Percentiles rank a stretch among this genome's conserved stretches.
Evolutionary conservation across 2,888 invertebrate species (phyloP).

Genomic region (Ferdinandea cuprea): DNA sequence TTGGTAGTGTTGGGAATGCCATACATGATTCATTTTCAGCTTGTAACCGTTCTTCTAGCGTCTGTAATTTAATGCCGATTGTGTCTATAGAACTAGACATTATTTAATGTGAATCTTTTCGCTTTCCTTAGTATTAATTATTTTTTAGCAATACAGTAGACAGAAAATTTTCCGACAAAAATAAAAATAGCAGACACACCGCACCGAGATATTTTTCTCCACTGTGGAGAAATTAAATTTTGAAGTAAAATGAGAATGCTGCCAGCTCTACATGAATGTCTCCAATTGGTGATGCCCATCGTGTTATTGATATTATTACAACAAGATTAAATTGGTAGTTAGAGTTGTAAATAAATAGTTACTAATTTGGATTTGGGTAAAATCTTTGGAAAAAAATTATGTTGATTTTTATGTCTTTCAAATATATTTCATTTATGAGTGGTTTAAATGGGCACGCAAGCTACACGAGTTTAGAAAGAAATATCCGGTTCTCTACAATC

Average conservation of each 20-base stretch:
- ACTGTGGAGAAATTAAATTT: slow-evolving; percentile 56
- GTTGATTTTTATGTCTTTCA: too few relatives aligned
- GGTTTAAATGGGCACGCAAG: too few relatives aligned
- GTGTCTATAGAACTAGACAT: slow-evolving; percentile 90
- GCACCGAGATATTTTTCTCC: slow-evolving; percentile 62
- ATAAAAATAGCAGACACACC: slow-evolving; percentile 66
- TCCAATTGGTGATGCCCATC: slow-evolving; percentile 8
- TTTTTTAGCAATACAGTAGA: slow-evolving; percentile 50
- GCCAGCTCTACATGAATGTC: slow-evolving; percentile 21
- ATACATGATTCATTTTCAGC: slow-evolving; percentile 83
- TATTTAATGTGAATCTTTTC: slow-evolving; percentile 74
- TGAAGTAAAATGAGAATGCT: slow-evolving; percentile 53
- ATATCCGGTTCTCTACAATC: too few relatives aligned
- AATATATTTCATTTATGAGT: too few relatives aligned
- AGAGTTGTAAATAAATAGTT: too few relatives aligned
- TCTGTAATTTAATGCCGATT: slow-evolving; percentile 87
- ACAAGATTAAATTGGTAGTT: too few relatives aligned
- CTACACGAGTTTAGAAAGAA: too few relatives aligned
- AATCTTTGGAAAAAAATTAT: too few relatives aligned
- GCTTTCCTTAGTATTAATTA: slow-evolving; percentile 34
- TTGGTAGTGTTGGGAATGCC: slow-evolving; percentile 81
- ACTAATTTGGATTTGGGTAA: too few relatives aligned
- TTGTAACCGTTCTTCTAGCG: slow-evolving; percentile 91
- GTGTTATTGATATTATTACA: too few relatives aligned
- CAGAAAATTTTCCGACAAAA: slow-evolving; percentile 55